These are phyloP conservation scores for Ornithoptera priamus DNA, from an alignment of 2,888 invertebrate species.

Conservation along the genomic window DNA sequence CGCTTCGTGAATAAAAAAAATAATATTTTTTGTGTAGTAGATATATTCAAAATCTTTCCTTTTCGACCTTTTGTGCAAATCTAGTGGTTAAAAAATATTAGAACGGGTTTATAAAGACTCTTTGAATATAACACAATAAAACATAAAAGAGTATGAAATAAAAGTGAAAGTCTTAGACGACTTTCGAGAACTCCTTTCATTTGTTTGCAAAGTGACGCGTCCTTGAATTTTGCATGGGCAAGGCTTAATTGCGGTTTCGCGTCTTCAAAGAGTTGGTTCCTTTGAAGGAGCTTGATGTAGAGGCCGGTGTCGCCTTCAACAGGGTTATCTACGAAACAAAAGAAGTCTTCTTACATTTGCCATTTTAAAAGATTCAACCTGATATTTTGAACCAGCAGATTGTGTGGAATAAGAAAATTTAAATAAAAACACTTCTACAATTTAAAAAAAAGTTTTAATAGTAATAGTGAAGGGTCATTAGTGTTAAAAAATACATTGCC, in stretches of 20 bases:
- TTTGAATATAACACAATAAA: conserved; percentile 28
- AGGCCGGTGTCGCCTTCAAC: conserved; percentile 27
- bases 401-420: too few species aligned
- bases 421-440: too few species aligned
- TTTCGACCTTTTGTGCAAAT: too few species aligned
- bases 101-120: too few species aligned
- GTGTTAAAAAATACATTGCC: too few species aligned
- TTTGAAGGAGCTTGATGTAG: conserved; percentile 49
- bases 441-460: too few species aligned
- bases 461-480: too few species aligned
- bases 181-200: conserved; percentile 61
- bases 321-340: conserved; percentile 54
- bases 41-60: too few species aligned
- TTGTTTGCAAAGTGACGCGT: conserved; percentile 62
- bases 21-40: too few species aligned
- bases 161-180: conserved; percentile 66
- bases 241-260: conserved; percentile 76
- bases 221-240: conserved; percentile 71
- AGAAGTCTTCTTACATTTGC: conserved; percentile 52
- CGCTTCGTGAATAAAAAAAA: too few species aligned
- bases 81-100: too few species aligned
- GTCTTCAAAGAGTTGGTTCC: conserved; percentile 75
- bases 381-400: conserved; percentile 28
- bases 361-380: conserved; percentile 44
- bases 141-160: conserved; percentile 48